Percentiles rank a stretch among this genome's conserved stretches.
Conservation (phyloP, 2,888 invertebrate genomes). For the Metallyticus violacea region DNA sequence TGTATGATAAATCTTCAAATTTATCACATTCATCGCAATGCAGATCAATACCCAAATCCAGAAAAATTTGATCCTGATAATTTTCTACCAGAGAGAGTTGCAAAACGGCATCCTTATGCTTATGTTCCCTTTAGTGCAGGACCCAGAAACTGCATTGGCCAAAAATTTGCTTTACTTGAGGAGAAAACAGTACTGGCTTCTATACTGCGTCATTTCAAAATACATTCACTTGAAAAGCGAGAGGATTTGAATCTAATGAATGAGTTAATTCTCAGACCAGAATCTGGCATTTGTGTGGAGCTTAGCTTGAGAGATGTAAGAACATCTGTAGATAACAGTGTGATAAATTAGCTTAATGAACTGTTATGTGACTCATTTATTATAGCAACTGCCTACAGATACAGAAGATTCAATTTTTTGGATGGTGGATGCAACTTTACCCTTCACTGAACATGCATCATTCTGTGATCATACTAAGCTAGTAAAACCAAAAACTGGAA, state of each 20-base stretch:
- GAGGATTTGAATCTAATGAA: conserved; percentile 1
- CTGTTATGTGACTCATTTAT: too few species aligned
- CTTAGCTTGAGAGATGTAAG: not conserved
- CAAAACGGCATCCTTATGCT: conserved; percentile 41
- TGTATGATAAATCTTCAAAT: conserved; percentile 56
- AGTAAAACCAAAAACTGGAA: too few species aligned
- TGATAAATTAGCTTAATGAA: too few species aligned
- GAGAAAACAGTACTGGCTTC: conserved; percentile 38
- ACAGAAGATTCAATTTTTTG: too few species aligned
- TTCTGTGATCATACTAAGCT: too few species aligned
- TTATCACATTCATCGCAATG: conserved; percentile 55
- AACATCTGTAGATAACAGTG: not conserved
- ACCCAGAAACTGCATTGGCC: conserved; percentile 44
- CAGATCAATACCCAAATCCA: conserved; percentile 58
- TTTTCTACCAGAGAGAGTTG: conserved; percentile 58
- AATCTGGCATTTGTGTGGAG: conserved; percentile 15
- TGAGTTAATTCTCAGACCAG: conserved; percentile 23
- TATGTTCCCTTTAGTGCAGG: not conserved
- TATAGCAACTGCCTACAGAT: too few species aligned
- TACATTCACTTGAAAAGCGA: conserved; percentile 4
- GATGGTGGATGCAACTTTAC: too few species aligned
- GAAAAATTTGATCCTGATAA: conserved; percentile 66
- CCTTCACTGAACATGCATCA: too few species aligned
- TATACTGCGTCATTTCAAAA: conserved; percentile 28
- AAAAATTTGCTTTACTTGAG: conserved; percentile 39